These are phyloP conservation scores for Parotia lawesii DNA, from an alignment of 2,113 vertebrate genomes.

Conservation along the genomic window DNA sequence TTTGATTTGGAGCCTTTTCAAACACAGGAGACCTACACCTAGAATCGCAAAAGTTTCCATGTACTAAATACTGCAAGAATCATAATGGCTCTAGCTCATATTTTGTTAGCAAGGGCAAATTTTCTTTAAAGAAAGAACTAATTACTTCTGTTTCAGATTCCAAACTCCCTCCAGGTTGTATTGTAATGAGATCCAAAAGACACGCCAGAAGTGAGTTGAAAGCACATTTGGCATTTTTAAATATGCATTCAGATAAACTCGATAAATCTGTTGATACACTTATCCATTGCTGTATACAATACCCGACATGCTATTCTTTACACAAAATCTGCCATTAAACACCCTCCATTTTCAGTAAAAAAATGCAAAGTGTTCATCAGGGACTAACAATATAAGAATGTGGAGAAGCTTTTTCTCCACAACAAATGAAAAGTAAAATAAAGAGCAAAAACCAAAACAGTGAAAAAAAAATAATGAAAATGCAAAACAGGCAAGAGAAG, in stretches of 20 bases:
- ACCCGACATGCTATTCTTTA: not conserved
- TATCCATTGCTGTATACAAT: not conserved
- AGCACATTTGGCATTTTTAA: constrained; percentile 34
- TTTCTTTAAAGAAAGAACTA: constrained; percentile 28
- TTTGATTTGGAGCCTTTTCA: not conserved
- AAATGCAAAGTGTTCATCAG: not conserved
- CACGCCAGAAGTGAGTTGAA: not conserved
- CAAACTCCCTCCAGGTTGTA: constrained; percentile 33
- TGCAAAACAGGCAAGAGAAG: not conserved
- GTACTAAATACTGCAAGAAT: not conserved
- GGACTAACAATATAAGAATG: not conserved
- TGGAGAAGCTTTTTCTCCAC: not conserved
- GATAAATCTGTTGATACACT: constrained; percentile 11
- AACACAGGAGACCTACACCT: not conserved
- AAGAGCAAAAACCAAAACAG: not conserved
- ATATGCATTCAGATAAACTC: constrained; percentile 22
- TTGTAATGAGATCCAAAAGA: constrained; percentile 37
- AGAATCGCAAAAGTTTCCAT: not conserved
- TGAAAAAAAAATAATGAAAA: not conserved
- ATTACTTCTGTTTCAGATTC: constrained; percentile 27
- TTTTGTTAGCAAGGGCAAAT: not conserved
- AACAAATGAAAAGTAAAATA: not conserved
- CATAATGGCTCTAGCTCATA: not conserved
- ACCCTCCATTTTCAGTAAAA: not conserved
- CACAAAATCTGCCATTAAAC: not conserved